These are phyloP conservation scores for Isoperla grammatica DNA, from an alignment of 2,888 invertebrate genomes.

Conservation along the genomic window DNA sequence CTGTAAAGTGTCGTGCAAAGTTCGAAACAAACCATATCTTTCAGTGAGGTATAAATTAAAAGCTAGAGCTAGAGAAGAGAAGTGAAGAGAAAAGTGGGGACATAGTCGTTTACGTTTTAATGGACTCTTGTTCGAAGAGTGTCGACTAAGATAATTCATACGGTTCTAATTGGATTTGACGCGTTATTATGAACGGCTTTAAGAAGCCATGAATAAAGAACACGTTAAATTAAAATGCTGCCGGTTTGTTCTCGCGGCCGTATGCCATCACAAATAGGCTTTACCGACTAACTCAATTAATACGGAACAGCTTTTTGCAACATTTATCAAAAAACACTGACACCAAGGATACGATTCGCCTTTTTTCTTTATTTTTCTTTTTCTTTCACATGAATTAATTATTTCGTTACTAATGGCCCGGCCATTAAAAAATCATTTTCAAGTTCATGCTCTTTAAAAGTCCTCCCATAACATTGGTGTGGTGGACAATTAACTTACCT, in stretches of 20 bases:
- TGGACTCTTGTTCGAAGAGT: not conserved
- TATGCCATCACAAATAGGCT: conserved; percentile 17
- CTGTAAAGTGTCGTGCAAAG: no score
- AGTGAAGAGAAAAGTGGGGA: no score
- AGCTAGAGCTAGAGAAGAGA: no score
- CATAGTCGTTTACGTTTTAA: conserved; percentile 15
- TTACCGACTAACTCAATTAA: conserved; percentile 9
- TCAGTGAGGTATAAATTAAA: no score
- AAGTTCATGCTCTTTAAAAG: no score
- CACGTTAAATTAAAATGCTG: conserved; percentile 23
- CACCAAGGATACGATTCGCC: no score
- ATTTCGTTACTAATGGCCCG: not conserved
- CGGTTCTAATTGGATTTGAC: conserved; percentile 17
- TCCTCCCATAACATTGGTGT: no score
- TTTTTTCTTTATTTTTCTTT: not conserved
- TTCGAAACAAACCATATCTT: no score
- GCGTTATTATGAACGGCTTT: conserved; percentile 7
- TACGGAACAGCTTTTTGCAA: not conserved
- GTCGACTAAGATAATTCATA: conserved; percentile 9
- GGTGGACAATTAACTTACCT: no score
- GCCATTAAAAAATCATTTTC: not conserved
- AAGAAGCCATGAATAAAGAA: conserved; percentile 15
- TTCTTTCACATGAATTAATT: not conserved
- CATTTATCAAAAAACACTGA: conserved; percentile 18
- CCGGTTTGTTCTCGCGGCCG: not conserved